Evolutionary conservation across 1,140 invertebrate species (phyloP), one percentile per base, ranked within the genome.

Genomic region (Drosophila pseudoananassae): DNA sequence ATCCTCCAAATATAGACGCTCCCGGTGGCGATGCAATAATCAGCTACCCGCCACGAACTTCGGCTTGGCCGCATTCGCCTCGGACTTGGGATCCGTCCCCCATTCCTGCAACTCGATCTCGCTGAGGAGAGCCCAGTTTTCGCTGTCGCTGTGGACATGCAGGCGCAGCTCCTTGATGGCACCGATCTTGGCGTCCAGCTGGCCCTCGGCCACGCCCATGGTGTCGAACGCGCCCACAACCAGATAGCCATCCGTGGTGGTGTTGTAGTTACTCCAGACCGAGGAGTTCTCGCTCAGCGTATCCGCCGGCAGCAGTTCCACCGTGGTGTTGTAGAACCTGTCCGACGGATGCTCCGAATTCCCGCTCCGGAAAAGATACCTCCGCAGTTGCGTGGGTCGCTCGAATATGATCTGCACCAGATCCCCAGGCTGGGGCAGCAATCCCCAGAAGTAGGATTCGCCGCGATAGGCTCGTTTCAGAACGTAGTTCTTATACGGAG

Each of bases 321-420:
- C 94, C 0, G 96, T 96, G 1, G 97, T 97, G 80, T 98, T 97
- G 82, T 96, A 96, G 90, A 99, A 97, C 75, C 96, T 95, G 92
- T 99, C 98, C 8, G 95, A 96, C 0, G 96, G 95, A 93, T 99
- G 97, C 82, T 99, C 97, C 3, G 95, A 94, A 92, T 99, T 99
- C 15, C 98, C 98, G 92, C 97, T 98, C 59, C 96, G 94, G 90
- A 99, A 97, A 65, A 96, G 93, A 92, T 95, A 98, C 71, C 97
- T 92, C 91, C 95, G 95, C 76, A 99, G 92, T 78, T 92, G 80
- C 79, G 95, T 94, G 27, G 98, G 96, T 65, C 94, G 94, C 52
- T 93, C 93, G 91, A 98, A 98, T 90, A 95, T 95, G 91, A 99
- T 97, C 57, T 95, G 94, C 9, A 99, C 93, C 45, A 95, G 93